Base-by-base conservation (phyloP, 1,140 invertebrate genomes). In the Danaus plexippus region DNA sequence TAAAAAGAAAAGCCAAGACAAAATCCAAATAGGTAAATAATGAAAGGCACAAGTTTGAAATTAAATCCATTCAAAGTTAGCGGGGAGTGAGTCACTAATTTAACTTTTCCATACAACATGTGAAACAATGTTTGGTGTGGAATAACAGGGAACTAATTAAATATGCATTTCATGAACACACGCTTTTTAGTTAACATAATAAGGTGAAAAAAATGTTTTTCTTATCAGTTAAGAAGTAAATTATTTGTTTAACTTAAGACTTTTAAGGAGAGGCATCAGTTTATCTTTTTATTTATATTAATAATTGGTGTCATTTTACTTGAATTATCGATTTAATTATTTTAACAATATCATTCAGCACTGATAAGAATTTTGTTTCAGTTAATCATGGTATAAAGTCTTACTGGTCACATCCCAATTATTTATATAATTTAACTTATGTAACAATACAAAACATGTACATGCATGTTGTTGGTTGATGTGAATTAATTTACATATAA, bases 11-110 rank as follows among this genome's bases (percentile, higher is more conserved):
- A 73, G 75, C 75, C 77, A 81, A 76, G 61, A 67, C 65, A 69
- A 70, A 71, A 73, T 69, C 71, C 69, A 79, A 80, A 80, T 76
- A 77, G 72, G 74, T 78, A 76, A 77, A 80, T 78, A 85, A 80
- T 78, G 71, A 80, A 76, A 75, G 68, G 67, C 64, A 59, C 70
- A 82, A 82, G 66, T 82, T 82, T 69, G 60, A 70, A 79, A 79
- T 72, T 70, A 77, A 82, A 78, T 80, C 70, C 71, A 81, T 77
- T 73, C 64, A 77, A 76, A 78, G 61, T 78, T 69, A 72, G 73
- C 75, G 22, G 22, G 73, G 62, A 71, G 62, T 47, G 67, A 68
- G 64, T 73, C 59, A 70, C 67, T 75, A 79, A 78, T 78, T 81
- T 73, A 75, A 80, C 75, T 80, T 79, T 70, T 53, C 57, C 57